Evolutionary conservation across 2,797 vertebrate species (phyloP).

Genomic region (Mormyrops attenuatus): DNA sequence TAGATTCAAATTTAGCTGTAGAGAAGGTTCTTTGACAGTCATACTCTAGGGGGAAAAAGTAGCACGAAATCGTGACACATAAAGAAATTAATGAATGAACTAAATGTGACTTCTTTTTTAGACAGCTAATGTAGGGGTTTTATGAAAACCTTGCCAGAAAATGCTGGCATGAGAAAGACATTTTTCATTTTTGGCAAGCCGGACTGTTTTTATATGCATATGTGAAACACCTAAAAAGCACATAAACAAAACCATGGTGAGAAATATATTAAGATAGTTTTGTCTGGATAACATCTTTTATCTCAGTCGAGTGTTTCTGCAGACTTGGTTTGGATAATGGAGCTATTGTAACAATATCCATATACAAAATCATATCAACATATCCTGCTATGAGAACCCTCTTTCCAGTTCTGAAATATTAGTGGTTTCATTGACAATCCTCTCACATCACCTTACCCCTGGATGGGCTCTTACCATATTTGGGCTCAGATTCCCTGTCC

Average conservation of each 20-base stretch:
- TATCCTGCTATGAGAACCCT: neutral
- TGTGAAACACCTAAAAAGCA: neutral
- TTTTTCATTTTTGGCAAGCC: neutral
- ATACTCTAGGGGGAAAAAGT: neutral
- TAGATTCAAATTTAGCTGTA: neutral
- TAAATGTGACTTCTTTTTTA: neutral
- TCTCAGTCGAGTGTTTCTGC: neutral
- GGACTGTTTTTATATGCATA: neutral
- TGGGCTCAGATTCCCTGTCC: neutral
- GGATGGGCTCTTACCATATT: neutral
- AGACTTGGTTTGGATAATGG: neutral
- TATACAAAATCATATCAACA: neutral
- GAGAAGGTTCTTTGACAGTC: neutral
- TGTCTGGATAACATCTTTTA: neutral
- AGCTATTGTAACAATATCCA: neutral
- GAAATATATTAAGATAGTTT: neutral
- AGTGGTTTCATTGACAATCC: neutral
- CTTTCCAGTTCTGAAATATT: neutral
- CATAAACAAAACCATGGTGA: neutral
- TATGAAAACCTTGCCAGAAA: neutral
- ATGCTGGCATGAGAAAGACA: neutral
- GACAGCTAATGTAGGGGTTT: neutral
- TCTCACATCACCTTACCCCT: neutral
- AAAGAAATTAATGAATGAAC: slow-evolving; percentile 6
- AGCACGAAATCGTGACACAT: neutral